Evolutionary conservation across 2,888 invertebrate genomes (phyloP).

Genomic region (Polyommatus iphigenia): DNA sequence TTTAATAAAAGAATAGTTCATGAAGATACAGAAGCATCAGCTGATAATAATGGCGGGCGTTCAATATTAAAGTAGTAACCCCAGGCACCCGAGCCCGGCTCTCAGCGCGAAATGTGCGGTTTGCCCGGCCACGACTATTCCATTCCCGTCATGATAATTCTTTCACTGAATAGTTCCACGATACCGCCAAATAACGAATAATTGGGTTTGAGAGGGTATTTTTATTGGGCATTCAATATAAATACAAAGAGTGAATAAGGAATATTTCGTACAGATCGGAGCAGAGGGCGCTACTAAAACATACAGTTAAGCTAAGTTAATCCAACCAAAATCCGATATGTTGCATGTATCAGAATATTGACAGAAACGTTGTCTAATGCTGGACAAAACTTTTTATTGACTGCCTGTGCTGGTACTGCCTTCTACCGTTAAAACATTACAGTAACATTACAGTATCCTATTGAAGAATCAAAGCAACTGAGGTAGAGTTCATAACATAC

Average conservation of each 20-base stretch:
- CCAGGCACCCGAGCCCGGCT: not conserved
- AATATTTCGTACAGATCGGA: not conserved
- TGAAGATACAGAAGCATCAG: not conserved
- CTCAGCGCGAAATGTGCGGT: conserved; percentile 24
- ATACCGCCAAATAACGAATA: not conserved
- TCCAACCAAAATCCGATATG: no score
- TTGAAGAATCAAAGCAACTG: not conserved
- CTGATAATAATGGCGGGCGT: conserved; percentile 9
- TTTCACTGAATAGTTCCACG: conserved; percentile 10
- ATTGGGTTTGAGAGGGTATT: not conserved
- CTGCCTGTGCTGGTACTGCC: no score
- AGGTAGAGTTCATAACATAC: not conserved
- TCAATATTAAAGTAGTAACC: conserved; percentile 20
- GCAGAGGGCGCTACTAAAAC: not conserved
- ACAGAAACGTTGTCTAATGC: no score
- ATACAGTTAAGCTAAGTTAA: no score
- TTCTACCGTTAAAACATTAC: no score
- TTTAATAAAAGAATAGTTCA: not conserved
- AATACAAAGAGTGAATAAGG: not conserved
- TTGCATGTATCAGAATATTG: no score
- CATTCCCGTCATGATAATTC: conserved; percentile 24
- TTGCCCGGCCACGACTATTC: conserved; percentile 21
- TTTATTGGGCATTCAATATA: conserved; percentile 5
- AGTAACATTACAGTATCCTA: not conserved
- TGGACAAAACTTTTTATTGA: no score